Conservation (phyloP, 53 echinoderm and acorn worm species). For the Temnopleurus reevesii region DNA sequence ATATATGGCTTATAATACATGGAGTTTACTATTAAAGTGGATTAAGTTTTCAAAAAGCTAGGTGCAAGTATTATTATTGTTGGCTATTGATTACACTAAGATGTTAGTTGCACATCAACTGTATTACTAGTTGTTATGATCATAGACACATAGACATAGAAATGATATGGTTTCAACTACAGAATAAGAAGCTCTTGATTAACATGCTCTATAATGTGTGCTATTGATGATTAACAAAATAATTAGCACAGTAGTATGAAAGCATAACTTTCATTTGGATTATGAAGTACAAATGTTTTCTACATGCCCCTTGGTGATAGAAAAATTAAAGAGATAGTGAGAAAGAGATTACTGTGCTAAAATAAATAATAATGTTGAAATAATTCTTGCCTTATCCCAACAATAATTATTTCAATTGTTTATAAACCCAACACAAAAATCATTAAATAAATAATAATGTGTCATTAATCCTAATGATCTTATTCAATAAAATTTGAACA, state of each 20-base stretch:
- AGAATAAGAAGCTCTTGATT: neutral
- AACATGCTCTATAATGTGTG: neutral
- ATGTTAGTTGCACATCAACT: neutral
- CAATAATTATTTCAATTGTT: too few species aligned
- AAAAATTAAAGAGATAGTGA: neutral
- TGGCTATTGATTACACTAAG: neutral
- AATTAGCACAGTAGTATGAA: neutral
- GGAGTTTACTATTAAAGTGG: too few species aligned
- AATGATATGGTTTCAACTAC: neutral
- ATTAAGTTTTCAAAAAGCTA: neutral
- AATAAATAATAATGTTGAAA: too few species aligned
- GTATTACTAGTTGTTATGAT: neutral
- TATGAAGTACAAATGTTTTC: neutral
- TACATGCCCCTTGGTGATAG: slow-evolving; percentile 17
- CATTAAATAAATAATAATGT: too few species aligned
- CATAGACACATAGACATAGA: too few species aligned
- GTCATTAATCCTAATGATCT: too few species aligned
- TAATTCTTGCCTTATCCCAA: too few species aligned
- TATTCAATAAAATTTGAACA: too few species aligned
- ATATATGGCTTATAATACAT: too few species aligned
- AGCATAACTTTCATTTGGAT: neutral
- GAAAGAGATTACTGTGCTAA: neutral
- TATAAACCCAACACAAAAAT: too few species aligned
- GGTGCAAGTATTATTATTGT: neutral
- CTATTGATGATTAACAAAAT: neutral